A percentile compares a stretch with the other conserved stretches of the same genome.
These are phyloP conservation scores for Drosophila mojavensis DNA, from an alignment of 1,140 invertebrate genomes.

Conservation along the genomic window DNA sequence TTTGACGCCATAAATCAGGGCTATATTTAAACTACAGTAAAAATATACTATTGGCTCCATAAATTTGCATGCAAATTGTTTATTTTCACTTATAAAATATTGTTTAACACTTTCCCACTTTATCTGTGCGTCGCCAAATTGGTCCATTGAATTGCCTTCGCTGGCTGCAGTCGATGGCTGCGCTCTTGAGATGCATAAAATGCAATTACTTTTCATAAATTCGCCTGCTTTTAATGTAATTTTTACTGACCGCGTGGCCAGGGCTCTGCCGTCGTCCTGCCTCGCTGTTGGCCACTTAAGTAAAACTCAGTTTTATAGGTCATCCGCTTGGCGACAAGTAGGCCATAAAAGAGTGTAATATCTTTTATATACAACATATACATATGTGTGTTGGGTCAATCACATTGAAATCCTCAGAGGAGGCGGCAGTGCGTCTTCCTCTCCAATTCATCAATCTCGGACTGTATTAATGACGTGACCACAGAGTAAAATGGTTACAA, in stretches of 20 bases:
- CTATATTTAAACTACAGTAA: slow-evolving; percentile 57
- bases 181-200: slow-evolving; percentile 20
- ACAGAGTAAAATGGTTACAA: no score
- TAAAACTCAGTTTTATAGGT: slow-evolving; percentile 67
- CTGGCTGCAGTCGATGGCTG: slow-evolving; percentile 8
- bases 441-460: no score
- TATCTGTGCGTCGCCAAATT: slow-evolving; percentile 33
- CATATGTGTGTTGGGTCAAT: not conserved
- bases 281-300: slow-evolving; percentile 60
- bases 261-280: not conserved
- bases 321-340: slow-evolving; percentile 2
- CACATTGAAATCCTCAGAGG: no score
- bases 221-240: slow-evolving; percentile 60
- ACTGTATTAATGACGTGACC: no score
- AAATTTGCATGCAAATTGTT: slow-evolving; percentile 66
- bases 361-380: not conserved
- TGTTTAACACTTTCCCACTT: slow-evolving; percentile 26
- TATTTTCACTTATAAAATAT: slow-evolving; percentile 28
- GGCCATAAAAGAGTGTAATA: not conserved
- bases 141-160: slow-evolving; percentile 33
- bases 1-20: slow-evolving; percentile 71
- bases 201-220: slow-evolving; percentile 43
- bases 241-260: slow-evolving; percentile 50
- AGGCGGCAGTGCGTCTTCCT: no score
- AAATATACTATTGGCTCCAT: slow-evolving; percentile 60